Evolutionary conservation across 1,140 invertebrate genomes (phyloP).

Genomic region (Formica selysi): DNA sequence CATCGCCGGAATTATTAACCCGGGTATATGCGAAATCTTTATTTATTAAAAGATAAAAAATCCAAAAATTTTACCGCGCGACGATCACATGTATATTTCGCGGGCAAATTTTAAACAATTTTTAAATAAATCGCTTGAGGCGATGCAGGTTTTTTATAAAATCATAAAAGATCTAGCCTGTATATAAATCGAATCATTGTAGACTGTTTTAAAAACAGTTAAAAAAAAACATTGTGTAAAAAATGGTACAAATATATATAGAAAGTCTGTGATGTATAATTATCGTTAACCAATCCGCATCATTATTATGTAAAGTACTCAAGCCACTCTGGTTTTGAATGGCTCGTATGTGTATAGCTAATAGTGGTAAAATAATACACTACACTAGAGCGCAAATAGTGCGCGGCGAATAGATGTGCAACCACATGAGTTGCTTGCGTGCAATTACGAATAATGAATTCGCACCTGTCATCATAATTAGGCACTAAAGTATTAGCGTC

Average conservation of each 20-base stretch:
- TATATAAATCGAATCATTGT: too few relatives aligned
- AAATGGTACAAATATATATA: too few relatives aligned
- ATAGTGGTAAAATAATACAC: not conserved
- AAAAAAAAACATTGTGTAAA: not conserved
- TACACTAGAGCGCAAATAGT: not conserved
- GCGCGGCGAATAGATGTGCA: conserved; percentile 22
- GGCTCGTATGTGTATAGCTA: not conserved
- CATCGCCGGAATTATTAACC: not conserved
- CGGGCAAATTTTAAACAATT: too few relatives aligned
- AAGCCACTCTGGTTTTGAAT: conserved; percentile 1
- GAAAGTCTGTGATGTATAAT: too few relatives aligned
- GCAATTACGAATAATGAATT: conserved; percentile 40
- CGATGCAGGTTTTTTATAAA: too few relatives aligned
- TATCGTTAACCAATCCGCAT: not conserved
- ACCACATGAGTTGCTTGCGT: not conserved
- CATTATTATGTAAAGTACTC: conserved; percentile 9
- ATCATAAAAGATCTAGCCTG: too few relatives aligned
- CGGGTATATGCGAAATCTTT: not conserved
- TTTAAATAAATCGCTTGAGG: too few relatives aligned
- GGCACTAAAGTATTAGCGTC: not conserved
- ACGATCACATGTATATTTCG: too few relatives aligned
- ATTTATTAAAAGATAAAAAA: not conserved
- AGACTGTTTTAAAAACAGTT: too few relatives aligned
- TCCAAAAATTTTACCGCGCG: too few relatives aligned
- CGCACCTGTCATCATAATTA: conserved; percentile 30